Evolutionary conservation across 2,888 invertebrate genomes (phyloP).

Genomic region (Ophioninae sp.): DNA sequence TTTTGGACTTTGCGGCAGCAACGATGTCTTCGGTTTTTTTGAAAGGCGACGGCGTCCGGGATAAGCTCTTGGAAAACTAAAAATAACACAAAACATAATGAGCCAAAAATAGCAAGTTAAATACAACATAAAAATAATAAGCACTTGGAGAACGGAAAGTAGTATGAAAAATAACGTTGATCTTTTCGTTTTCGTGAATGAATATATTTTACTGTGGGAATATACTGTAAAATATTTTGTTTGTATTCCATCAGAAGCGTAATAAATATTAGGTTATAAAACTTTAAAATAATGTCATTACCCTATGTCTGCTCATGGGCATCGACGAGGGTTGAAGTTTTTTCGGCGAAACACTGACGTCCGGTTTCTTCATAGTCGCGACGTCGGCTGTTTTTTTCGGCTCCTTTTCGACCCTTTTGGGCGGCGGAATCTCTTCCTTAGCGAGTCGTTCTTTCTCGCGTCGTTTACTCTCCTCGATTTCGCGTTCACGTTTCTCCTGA

Average conservation of each 20-base stretch:
- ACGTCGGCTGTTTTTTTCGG: conserved; percentile 70
- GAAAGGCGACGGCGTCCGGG: conserved; percentile 93
- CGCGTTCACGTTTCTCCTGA: conserved; percentile 73
- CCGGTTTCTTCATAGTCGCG: conserved; percentile 70
- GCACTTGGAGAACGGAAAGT: too few species aligned
- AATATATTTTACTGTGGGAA: too few species aligned
- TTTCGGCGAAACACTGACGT: conserved; percentile 76
- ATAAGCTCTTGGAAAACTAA: conserved; percentile 88
- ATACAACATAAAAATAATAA: too few species aligned
- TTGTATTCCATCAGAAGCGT: too few species aligned
- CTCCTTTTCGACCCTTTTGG: conserved; percentile 74
- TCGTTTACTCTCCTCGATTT: conserved; percentile 65
- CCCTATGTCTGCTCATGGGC: conserved; percentile 77
- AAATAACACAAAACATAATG: conserved; percentile 18
- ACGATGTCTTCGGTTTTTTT: conserved; percentile 83
- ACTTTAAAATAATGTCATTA: conserved; percentile 58
- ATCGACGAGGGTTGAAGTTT: conserved; percentile 73
- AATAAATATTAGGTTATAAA: too few species aligned
- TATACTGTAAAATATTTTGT: too few species aligned
- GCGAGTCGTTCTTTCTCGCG: conserved; percentile 71
- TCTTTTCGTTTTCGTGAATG: too few species aligned
- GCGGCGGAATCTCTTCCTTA: conserved; percentile 72
- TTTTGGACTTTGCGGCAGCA: conserved; percentile 69
- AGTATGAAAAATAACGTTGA: too few species aligned
- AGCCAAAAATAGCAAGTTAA: too few species aligned